A percentile compares a stretch with the other conserved stretches of the same genome.
Conservation (phyloP, 2,888 invertebrate genomes). For the Nephrotoma appendiculata region DNA sequence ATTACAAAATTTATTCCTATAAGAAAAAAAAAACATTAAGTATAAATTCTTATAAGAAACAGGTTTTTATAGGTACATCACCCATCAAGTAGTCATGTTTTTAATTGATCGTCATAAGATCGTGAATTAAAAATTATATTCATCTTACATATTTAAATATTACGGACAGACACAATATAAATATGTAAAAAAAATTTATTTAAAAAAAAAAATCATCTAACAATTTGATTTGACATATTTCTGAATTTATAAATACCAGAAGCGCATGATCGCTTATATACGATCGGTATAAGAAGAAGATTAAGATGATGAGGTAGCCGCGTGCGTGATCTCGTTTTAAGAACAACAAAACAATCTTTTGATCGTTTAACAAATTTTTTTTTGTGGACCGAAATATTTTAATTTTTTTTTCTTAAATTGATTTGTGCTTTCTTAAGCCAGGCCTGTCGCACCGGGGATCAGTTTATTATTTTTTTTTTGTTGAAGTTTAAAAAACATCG, state of each 20-base stretch:
- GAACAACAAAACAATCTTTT: neutral
- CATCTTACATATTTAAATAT: neutral
- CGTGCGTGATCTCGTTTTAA: neutral
- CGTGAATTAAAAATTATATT: neutral
- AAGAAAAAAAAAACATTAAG: neutral
- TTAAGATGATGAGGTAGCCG: neutral
- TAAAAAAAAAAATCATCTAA: neutral
- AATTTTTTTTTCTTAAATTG: neutral
- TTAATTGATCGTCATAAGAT: neutral
- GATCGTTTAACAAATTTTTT: neutral
- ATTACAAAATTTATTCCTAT: neutral
- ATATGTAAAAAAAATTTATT: neutral
- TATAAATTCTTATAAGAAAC: neutral
- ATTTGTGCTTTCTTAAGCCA: neutral
- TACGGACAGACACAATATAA: neutral
- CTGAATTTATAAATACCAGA: neutral
- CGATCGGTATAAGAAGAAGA: neutral
- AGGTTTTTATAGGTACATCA: neutral
- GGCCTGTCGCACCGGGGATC: neutral
- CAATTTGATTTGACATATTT: neutral
- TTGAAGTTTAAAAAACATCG: neutral
- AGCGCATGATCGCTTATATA: neutral
- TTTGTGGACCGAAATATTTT: neutral
- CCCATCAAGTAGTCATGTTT: neutral
- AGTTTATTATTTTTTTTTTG: neutral